phyloP scores from a whole-genome alignment of 2,888 invertebrate species.

The Seira sanloemensis region DNA sequence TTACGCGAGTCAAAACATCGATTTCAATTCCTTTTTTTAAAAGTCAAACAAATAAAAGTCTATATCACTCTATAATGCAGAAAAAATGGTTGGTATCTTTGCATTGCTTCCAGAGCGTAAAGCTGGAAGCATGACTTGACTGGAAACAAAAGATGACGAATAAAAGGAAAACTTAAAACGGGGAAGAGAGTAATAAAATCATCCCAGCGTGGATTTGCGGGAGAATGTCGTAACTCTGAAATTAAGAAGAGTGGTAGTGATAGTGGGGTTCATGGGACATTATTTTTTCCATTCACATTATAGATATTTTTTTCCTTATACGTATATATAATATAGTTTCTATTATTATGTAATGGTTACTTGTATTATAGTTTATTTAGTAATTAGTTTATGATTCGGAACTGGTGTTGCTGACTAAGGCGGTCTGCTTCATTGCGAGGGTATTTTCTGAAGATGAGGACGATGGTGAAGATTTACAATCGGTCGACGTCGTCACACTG shows the following conservation, averaged over 20 bases:
- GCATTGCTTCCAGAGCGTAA: background rate
- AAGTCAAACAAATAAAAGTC: background rate
- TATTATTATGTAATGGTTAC: slow-evolving; percentile 15
- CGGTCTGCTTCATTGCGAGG: slow-evolving; percentile 65
- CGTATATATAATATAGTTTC: slow-evolving; percentile 4
- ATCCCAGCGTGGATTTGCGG: background rate
- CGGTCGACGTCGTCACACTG: slow-evolving; percentile 46
- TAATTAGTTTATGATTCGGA: slow-evolving; percentile 63
- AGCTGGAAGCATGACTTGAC: background rate
- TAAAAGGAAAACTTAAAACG: too few relatives aligned
- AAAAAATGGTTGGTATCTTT: background rate
- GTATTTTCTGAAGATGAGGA: slow-evolving; percentile 49
- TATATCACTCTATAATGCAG: background rate
- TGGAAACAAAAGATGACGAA: background rate
- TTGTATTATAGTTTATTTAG: background rate
- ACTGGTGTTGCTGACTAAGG: slow-evolving; percentile 66
- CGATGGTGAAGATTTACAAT: slow-evolving; percentile 56
- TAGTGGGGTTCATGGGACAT: background rate
- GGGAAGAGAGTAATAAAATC: background rate
- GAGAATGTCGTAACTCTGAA: background rate
- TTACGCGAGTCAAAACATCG: slow-evolving; percentile 18
- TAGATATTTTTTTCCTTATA: too few relatives aligned
- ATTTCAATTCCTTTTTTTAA: background rate
- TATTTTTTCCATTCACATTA: background rate
- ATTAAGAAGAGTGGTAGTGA: background rate